A percentile compares a stretch with the other conserved stretches of the same genome.
These are phyloP conservation scores for Rhipidura dahli DNA, from an alignment of 2,113 vertebrate genomes.

Conservation along the genomic window DNA sequence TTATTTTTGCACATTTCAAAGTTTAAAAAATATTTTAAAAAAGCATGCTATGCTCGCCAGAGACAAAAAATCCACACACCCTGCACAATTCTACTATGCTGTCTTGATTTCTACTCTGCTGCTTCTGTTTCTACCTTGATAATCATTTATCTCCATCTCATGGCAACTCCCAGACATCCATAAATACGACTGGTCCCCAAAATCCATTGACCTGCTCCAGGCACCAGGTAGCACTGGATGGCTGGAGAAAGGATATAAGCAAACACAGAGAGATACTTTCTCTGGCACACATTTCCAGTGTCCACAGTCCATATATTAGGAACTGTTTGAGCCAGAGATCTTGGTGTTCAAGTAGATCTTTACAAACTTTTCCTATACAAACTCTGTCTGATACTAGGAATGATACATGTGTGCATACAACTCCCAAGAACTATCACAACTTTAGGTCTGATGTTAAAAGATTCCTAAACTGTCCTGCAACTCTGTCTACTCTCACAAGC, in stretches of 20 bases:
- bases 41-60: neutral
- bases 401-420: neutral
- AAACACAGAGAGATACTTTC: neutral
- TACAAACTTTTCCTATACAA: neutral
- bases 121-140: neutral
- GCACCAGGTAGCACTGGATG: neutral
- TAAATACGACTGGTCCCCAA: neutral
- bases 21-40: neutral
- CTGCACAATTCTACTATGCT: neutral
- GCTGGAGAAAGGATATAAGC: neutral
- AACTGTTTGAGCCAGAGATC: neutral
- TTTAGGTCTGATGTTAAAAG: neutral
- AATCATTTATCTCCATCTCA: neutral
- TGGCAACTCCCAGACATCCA: accelerated
- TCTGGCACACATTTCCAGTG: neutral
- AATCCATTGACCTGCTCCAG: neutral
- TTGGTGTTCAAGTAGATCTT: neutral
- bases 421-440: neutral
- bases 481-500: neutral
- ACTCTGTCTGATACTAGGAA: neutral
- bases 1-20: neutral
- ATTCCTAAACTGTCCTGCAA: neutral
- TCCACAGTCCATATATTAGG: neutral
- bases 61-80: neutral
- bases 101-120: neutral